Evolutionary conservation across 2,113 vertebrate species (phyloP).

Genomic region (Donacobius atricapilla): DNA sequence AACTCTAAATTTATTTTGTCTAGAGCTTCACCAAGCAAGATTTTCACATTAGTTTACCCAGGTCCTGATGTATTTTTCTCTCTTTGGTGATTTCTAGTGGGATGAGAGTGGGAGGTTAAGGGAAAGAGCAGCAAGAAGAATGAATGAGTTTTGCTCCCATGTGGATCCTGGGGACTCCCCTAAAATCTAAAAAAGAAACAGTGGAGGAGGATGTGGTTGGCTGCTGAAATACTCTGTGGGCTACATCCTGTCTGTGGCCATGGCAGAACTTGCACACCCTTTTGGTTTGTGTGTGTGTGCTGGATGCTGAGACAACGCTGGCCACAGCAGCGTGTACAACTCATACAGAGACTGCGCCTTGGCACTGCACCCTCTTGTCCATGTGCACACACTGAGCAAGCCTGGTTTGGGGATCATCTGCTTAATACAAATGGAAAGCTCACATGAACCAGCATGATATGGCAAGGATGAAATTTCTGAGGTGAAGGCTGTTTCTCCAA

Average conservation of each 20-base stretch:
- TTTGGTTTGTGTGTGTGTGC: background rate
- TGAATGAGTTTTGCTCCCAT: background rate
- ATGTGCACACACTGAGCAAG: fast-evolving
- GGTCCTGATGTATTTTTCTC: background rate
- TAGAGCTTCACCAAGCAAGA: background rate
- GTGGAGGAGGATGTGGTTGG: conserved; percentile 57
- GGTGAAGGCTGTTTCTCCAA: background rate
- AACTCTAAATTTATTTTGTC: background rate
- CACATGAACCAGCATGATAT: fast-evolving
- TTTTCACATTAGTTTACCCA: background rate
- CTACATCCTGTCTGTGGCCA: conserved; percentile 45
- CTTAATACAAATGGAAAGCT: background rate
- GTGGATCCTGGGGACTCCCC: conserved; percentile 36
- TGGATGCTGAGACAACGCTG: background rate
- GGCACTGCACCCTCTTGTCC: background rate
- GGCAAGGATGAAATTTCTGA: background rate
- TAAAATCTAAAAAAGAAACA: conserved; percentile 33
- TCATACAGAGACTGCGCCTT: background rate
- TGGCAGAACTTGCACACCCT: conserved; percentile 11
- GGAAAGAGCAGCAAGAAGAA: background rate
- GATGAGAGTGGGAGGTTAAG: background rate
- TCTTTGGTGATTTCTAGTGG: background rate
- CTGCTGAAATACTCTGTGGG: conserved; percentile 14
- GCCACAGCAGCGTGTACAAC: background rate
- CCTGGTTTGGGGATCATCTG: background rate